Conservation (phyloP, 2,797 vertebrate species). For the Anniella stebbinsi region DNA sequence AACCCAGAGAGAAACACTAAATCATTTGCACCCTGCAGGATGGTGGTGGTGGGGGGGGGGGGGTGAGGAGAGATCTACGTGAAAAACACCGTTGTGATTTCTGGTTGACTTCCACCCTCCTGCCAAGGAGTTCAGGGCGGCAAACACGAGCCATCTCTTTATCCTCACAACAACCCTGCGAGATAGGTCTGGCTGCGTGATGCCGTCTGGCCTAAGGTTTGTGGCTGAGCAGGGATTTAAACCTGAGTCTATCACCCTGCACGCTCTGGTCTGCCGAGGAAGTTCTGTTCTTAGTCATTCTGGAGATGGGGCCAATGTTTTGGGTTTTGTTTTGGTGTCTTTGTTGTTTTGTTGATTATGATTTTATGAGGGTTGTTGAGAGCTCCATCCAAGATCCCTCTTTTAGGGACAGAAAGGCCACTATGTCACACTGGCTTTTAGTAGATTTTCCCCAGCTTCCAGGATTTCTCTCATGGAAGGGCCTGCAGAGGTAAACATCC, state of each 20-base stretch:
- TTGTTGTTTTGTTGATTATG: neutral
- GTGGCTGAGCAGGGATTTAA: neutral
- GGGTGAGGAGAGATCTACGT: neutral
- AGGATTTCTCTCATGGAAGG: no score
- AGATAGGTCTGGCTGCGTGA: neutral
- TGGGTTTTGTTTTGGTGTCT: neutral
- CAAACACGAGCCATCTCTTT: neutral
- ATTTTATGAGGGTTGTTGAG: neutral
- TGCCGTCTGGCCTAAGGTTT: no score
- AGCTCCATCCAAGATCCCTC: neutral
- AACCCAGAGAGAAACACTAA: neutral
- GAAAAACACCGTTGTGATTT: neutral
- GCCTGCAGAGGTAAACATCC: no score
- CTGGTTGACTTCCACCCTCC: neutral
- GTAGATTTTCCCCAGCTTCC: no score
- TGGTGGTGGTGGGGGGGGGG: neutral
- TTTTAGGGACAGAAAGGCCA: neutral
- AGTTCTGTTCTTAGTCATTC: neutral
- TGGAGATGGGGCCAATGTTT: neutral
- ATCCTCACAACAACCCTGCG: neutral
- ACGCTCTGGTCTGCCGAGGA: no score
- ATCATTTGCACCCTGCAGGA: neutral
- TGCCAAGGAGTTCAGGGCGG: neutral
- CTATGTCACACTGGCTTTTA: no score
- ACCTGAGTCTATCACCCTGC: neutral